Evolutionary conservation across 2,797 vertebrate species (phyloP).

Genomic region (Calcarius lapponicus): DNA sequence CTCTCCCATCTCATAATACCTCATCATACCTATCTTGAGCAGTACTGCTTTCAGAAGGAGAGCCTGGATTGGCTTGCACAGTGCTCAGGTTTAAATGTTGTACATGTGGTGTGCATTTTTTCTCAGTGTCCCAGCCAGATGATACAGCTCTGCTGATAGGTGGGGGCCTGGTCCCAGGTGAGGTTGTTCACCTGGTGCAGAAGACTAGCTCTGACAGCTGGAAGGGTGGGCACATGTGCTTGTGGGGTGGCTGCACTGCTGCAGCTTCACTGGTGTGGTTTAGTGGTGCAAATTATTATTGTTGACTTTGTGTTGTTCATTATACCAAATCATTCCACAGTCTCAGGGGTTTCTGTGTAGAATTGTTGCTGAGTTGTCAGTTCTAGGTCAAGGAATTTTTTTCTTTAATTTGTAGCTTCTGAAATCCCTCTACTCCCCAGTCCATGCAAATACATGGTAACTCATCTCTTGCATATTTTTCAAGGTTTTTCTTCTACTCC

Average conservation of each 20-base stretch:
- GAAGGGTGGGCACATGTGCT: rapidly evolving
- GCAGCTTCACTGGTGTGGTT: background rate
- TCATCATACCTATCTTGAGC: background rate
- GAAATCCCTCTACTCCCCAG: background rate
- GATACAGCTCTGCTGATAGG: rapidly evolving
- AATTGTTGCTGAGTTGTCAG: background rate
- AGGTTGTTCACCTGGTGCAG: background rate
- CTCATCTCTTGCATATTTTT: background rate
- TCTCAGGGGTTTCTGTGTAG: background rate
- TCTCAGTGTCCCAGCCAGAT: background rate
- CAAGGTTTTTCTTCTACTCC: background rate
- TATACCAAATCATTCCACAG: background rate
- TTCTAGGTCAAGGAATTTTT: background rate
- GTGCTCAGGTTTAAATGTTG: background rate
- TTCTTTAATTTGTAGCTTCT: background rate
- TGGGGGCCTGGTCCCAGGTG: background rate
- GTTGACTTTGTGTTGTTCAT: background rate
- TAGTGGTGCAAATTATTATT: background rate
- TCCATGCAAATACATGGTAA: background rate
- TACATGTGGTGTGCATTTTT: background rate
- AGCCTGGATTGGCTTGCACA: background rate
- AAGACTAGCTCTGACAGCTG: background rate
- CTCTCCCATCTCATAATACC: background rate
- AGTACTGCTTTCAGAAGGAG: background rate
- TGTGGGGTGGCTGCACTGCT: background rate